These are phyloP conservation scores for Maccullochella peelii DNA, from an alignment of 2,113 vertebrate species.

Conservation along the genomic window DNA sequence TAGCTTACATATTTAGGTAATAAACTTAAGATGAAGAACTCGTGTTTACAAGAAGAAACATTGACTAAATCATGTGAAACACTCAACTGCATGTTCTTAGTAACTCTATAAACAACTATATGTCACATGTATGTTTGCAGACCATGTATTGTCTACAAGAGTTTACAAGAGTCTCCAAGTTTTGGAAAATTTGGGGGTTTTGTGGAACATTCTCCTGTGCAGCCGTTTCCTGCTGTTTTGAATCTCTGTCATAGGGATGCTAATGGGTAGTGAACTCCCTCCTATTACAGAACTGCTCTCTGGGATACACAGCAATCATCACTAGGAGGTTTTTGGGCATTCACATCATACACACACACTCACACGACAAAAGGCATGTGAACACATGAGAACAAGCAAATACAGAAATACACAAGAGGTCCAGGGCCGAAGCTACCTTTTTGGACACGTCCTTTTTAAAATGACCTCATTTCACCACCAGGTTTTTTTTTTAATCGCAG, in stretches of 20 bases:
- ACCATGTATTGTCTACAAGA: conserved; percentile 37
- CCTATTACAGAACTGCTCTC: conserved; percentile 51
- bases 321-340: conserved; percentile 28
- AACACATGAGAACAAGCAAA: background rate
- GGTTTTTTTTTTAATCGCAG: background rate
- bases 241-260: conserved; percentile 60
- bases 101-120: background rate
- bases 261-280: conserved; percentile 43
- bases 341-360: conserved; percentile 12
- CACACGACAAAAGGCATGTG: background rate
- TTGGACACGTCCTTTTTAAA: no score
- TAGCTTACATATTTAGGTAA: background rate
- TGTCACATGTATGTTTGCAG: conserved; percentile 13
- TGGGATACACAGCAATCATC: conserved; percentile 55
- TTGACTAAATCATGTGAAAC: background rate
- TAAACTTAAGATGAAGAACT: background rate
- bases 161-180: conserved; percentile 26
- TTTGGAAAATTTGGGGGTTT: conserved; percentile 47
- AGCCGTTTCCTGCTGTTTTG: conserved; percentile 46
- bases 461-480: no score
- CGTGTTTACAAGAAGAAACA: background rate
- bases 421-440: background rate
- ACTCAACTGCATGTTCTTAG: background rate
- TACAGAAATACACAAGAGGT: conserved; percentile 11
- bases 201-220: conserved; percentile 49